Evolutionary conservation across 2,888 invertebrate genomes (phyloP).

Genomic region (Cantharis nigra): DNA sequence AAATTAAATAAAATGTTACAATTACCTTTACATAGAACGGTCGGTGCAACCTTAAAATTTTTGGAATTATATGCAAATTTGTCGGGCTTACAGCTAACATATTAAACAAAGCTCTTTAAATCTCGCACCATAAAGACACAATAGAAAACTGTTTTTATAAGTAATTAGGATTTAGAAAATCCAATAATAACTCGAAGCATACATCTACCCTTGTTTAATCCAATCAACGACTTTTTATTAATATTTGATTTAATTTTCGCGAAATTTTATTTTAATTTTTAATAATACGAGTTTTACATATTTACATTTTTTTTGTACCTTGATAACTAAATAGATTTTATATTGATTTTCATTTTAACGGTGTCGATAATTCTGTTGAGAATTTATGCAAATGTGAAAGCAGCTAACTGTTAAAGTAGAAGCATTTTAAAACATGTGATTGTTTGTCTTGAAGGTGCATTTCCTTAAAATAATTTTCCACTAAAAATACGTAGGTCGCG

Average conservation of each 20-base stretch:
- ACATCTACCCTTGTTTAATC: background rate
- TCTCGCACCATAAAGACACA: background rate
- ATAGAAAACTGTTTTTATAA: background rate
- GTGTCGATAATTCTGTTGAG: background rate
- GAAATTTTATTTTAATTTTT: background rate
- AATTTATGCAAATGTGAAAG: background rate
- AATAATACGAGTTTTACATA: background rate
- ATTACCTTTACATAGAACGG: background rate
- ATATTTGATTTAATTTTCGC: background rate
- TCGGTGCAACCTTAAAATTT: background rate
- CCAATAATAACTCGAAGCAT: background rate
- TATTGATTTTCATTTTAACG: background rate
- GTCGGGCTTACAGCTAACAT: background rate
- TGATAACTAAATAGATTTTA: background rate
- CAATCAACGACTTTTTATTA: background rate
- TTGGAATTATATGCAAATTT: background rate
- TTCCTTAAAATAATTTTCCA: slow-evolving; percentile 20
- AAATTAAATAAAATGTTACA: background rate
- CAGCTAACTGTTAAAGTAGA: background rate
- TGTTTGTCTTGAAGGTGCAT: slow-evolving; percentile 9
- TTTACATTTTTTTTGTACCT: background rate
- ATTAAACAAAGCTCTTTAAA: background rate
- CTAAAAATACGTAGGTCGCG: slow-evolving; percentile 23
- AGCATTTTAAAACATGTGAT: background rate
- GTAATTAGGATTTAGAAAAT: background rate